Evolutionary conservation across 2,888 invertebrate species (phyloP).

Genomic region (Uloborus plumipes): DNA sequence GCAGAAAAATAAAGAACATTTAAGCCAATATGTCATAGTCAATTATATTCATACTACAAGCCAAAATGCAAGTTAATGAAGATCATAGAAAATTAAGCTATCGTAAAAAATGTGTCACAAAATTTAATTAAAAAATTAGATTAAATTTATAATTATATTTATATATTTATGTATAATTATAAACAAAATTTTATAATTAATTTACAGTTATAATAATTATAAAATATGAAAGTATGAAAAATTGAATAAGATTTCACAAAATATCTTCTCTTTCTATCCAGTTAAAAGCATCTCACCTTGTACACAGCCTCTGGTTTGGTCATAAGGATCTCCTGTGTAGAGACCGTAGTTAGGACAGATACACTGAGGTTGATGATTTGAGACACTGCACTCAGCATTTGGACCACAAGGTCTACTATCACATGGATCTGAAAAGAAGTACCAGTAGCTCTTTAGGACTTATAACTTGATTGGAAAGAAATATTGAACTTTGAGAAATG

Average conservation of each 20-base stretch:
- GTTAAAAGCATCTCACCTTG: conserved; percentile 21
- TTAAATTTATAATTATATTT: too few species aligned
- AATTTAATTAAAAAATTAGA: too few species aligned
- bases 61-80: not conserved
- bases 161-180: too few species aligned
- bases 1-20: conserved; percentile 5
- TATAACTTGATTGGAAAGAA: too few species aligned
- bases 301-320: conserved; percentile 64
- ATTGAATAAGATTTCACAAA: too few species aligned
- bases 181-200: too few species aligned
- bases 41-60: not conserved
- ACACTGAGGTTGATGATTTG: conserved; percentile 79
- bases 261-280: not conserved
- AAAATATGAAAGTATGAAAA: too few species aligned
- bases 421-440: conserved; percentile 78
- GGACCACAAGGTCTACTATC: conserved; percentile 80
- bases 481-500: not conserved
- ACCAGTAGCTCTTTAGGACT: too few species aligned
- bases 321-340: conserved; percentile 67
- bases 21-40: not conserved
- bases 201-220: too few species aligned
- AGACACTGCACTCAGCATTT: conserved; percentile 82
- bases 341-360: conserved; percentile 64
- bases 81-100: not conserved
- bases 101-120: not conserved